Evolutionary conservation across 1,140 invertebrate species (phyloP), one percentile per base, ranked within the genome.

Genomic region (Heliconius himera): DNA sequence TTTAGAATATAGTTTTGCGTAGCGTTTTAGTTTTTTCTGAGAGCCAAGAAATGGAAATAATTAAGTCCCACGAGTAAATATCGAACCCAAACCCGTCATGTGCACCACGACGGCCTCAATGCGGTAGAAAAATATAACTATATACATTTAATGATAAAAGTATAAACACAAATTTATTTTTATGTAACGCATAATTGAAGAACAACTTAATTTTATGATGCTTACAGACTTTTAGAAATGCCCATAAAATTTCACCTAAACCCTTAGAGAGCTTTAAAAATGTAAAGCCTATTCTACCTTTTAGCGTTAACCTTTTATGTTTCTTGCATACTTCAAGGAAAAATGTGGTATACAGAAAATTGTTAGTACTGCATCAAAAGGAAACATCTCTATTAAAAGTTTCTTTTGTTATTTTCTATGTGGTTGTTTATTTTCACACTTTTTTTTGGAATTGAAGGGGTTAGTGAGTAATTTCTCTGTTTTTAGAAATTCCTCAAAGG

Each of bases 261-360:
- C 75, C 75, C 46, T 76, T 76, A 60, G 66, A 76, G 75, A 70
- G 46, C 41, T 76, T 76, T 70, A 76, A 70, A 76, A 76, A 76
- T 76, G 75, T 70, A 76, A 46, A 76, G 75, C 75, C 75, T 76
- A 76, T 76, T 76, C 75, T 76, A 76, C 75, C 75, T 76, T 76
- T 76, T 76, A 76, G 75, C 75, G 75, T 76, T 76, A 76, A 76
- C 75, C 56, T 76, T 70, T 76, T 76, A 76, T 66, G 41, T 76
- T 76, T 16, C 70, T 26, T 66, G 60, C 22, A 66, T 66, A 66
- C 60, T 66, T 29, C 60, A 66, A 66, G 26, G 60, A 66, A 66
- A 66, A 66, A 29, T 66, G 60, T 16, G 13, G 60, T 66, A 66
- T 29, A 66, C 60, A 9, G 60, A 26, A 66, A 66, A 66, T 66